phyloP scores from a whole-genome alignment of 2,113 vertebrate genomes.

The Gambusia holbrooki region DNA sequence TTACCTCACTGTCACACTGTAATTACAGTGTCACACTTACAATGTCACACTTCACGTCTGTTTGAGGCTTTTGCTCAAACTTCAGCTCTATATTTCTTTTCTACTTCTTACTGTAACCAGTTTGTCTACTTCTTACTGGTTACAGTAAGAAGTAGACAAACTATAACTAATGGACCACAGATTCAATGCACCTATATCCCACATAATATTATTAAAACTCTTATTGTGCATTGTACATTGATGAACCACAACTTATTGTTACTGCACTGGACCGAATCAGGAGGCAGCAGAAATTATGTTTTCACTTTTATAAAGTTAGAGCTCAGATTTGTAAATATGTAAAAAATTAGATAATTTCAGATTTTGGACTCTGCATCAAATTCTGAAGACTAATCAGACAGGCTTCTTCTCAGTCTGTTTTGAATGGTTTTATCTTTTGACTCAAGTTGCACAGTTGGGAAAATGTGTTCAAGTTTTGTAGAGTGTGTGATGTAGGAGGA shows the following conservation, averaged over 20 bases:
- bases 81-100: no score
- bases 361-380: conserved; percentile 6
- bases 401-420: neutral
- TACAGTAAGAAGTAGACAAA: neutral
- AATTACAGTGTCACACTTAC: no score
- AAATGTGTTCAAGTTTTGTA: conserved; percentile 12
- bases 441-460: neutral
- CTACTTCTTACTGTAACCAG: no score
- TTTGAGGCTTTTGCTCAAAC: no score
- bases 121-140: no score
- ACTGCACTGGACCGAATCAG: no score
- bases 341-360: no score
- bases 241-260: no score
- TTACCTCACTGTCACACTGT: no score
- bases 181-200: neutral
- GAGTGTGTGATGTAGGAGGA: conserved; percentile 27
- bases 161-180: neutral
- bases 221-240: no score
- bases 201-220: no score
- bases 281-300: neutral
- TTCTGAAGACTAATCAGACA: conserved; percentile 11
- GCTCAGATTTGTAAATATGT: neutral
- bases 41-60: no score
- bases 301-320: neutral
- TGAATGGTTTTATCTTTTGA: conserved; percentile 4